Evolutionary conservation across 2,888 invertebrate species (phyloP).

Genomic region (Fragum fragum): DNA sequence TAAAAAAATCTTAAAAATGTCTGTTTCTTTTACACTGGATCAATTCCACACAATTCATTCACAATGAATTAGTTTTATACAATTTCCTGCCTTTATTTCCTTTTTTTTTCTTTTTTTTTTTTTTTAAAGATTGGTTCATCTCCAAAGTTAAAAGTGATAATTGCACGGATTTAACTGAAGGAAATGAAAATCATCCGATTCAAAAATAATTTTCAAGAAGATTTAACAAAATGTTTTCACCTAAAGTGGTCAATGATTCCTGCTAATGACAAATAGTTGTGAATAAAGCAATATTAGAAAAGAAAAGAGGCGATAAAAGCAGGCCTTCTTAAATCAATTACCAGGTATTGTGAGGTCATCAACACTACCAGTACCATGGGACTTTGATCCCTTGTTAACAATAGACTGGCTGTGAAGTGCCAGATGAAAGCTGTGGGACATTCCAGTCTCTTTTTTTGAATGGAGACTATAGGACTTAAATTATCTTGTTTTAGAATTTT

Average conservation of each 20-base stretch:
- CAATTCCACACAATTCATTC: no score
- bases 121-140: no score
- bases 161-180: no score
- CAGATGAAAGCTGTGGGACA: background rate
- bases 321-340: conserved; percentile 40
- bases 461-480: no score
- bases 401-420: background rate
- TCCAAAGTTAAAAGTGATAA: no score
- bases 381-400: background rate
- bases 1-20: no score
- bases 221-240: conserved; percentile 10
- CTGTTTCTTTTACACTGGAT: no score
- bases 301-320: conserved; percentile 49
- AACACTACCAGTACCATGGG: conserved; percentile 22
- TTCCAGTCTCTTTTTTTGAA: background rate
- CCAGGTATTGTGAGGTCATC: conserved; percentile 32
- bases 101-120: no score
- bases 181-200: background rate
- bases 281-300: conserved; percentile 14
- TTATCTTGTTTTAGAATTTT: no score
- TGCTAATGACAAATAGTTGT: conserved; percentile 35
- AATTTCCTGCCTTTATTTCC: no score
- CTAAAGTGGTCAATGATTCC: background rate
- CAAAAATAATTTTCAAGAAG: background rate
- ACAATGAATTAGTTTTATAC: no score